Percentiles rank a stretch among this genome's conserved stretches.
These are phyloP conservation scores for Sphaerophoria taeniata DNA, from an alignment of 2,888 invertebrate species.

Conservation along the genomic window DNA sequence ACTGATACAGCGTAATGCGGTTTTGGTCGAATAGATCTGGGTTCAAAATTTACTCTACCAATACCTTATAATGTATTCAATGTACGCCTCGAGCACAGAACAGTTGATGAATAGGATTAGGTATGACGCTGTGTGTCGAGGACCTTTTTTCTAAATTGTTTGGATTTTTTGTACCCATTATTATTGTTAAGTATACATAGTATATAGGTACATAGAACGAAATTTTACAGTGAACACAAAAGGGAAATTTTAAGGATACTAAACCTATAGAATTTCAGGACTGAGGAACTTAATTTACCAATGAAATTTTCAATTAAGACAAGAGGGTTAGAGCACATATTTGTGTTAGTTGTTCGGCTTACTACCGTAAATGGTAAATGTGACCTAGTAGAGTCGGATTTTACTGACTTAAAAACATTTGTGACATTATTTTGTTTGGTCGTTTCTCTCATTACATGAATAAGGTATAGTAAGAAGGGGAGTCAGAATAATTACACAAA, in stretches of 20 bases:
- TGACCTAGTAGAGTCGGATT: constrained; percentile 53
- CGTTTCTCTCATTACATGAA: too few species aligned
- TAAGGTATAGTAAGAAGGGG: too few species aligned
- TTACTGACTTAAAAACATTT: constrained; percentile 58
- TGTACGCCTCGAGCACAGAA: background rate
- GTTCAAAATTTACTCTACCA: constrained; percentile 56
- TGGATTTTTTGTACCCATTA: constrained; percentile 21
- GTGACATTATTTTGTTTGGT: constrained; percentile 54
- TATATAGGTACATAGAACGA: too few species aligned
- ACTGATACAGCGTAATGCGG: constrained; percentile 66
- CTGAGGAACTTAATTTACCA: constrained; percentile 30
- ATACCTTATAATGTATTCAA: background rate
- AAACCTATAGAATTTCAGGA: background rate
- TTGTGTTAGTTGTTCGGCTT: constrained; percentile 28
- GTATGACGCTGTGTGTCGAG: constrained; percentile 44
- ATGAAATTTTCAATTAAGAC: background rate
- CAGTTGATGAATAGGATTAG: constrained; percentile 64
- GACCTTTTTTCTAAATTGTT: constrained; percentile 28
- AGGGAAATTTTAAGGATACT: constrained; percentile 26
- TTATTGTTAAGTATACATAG: too few species aligned
- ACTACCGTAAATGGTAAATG: constrained; percentile 21
- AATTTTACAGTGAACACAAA: constrained; percentile 42
- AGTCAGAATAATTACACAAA: too few species aligned
- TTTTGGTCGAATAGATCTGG: constrained; percentile 68
- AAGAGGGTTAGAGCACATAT: background rate